Evolutionary conservation across 2,797 vertebrate genomes (phyloP), one percentile per base, ranked within the genome.

Genomic region (Silurus lanzhouensis): DNA sequence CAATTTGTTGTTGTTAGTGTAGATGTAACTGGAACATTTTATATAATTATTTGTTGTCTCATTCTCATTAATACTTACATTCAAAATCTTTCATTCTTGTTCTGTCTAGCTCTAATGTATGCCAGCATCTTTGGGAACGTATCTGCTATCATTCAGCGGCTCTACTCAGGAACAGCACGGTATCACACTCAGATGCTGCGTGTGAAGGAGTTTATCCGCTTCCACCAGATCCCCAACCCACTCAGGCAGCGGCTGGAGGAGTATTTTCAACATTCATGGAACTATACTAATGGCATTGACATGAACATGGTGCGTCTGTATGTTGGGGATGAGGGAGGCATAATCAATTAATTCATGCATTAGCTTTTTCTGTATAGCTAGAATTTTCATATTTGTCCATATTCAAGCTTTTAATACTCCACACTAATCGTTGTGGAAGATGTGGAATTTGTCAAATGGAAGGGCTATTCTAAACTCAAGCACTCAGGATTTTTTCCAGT

Each of bases 111-210:
- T 76, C 92, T 99, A 90, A 99, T 99, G 98, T 99, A 99, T 9
- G 98, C 98, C 92, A 99, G 98, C 91, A 99, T 99, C 93, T 99
- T 99, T 91, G 98, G 98, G 82, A 99, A 99, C 5, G 98, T 99
- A 71, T 99, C 98, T 66, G 98, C 98, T 94, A 99, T 99, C 95
- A 99, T 99, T 94, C 98, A 99, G 95, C 95, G 98, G 88, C 94
- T 99, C 19, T 99, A 99, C 92, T 99, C 98, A 0, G 97, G 98
- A 86, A 99, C 98, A 0, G 98, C 98, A 0, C 95, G 98, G 85
- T 99, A 99, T 88, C 98, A 99, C 87, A 97, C 97, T 94, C 98
- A 99, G 91, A 99, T 99, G 98, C 93, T 99, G 75, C 94, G 98
- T 77, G 98, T 99, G 67, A 99, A 98, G 91, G 98, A 99, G 91